These are phyloP conservation scores for Pimpla rufipes DNA, from an alignment of 2,888 invertebrate genomes.

Conservation along the genomic window DNA sequence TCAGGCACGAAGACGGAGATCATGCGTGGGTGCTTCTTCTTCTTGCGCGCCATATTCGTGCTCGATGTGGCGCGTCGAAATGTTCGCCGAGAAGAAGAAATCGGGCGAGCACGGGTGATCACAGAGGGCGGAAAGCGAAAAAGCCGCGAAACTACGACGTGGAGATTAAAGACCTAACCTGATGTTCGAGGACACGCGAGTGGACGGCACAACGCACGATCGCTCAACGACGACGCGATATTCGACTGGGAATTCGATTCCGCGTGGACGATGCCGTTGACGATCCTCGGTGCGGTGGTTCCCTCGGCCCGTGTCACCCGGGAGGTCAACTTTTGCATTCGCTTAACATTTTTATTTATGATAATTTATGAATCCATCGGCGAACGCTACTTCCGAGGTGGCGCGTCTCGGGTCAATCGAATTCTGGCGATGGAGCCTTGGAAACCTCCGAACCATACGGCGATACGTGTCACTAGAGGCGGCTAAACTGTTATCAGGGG, in stretches of 20 bases:
- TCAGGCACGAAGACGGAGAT: slow-evolving; percentile 82
- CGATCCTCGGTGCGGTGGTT: slow-evolving; percentile 39
- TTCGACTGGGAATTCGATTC: slow-evolving; percentile 59
- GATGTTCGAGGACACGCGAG: slow-evolving; percentile 56
- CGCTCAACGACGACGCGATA: slow-evolving; percentile 59
- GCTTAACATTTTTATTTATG: slow-evolving; percentile 82
- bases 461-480: background rate
- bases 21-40: slow-evolving; percentile 82
- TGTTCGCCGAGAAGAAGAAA: slow-evolving; percentile 7
- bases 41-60: slow-evolving; percentile 80
- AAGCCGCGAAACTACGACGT: background rate
- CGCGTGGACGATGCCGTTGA: slow-evolving; percentile 32
- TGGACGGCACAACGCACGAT: slow-evolving; percentile 45
- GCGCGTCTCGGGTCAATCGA: slow-evolving; percentile 70
- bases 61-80: slow-evolving; percentile 9
- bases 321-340: slow-evolving; percentile 84
- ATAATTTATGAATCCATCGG: slow-evolving; percentile 81
- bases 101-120: slow-evolving; percentile 17
- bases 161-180: slow-evolving; percentile 41
- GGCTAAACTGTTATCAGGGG: background rate
- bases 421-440: slow-evolving; percentile 66
- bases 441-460: slow-evolving; percentile 9
- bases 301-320: slow-evolving; percentile 75
- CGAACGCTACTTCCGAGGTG: slow-evolving; percentile 68
- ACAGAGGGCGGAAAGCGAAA: slow-evolving; percentile 18